phyloP scores from a whole-genome alignment of 2,797 vertebrate genomes.

The Cryptoblepharus egeriae region DNA sequence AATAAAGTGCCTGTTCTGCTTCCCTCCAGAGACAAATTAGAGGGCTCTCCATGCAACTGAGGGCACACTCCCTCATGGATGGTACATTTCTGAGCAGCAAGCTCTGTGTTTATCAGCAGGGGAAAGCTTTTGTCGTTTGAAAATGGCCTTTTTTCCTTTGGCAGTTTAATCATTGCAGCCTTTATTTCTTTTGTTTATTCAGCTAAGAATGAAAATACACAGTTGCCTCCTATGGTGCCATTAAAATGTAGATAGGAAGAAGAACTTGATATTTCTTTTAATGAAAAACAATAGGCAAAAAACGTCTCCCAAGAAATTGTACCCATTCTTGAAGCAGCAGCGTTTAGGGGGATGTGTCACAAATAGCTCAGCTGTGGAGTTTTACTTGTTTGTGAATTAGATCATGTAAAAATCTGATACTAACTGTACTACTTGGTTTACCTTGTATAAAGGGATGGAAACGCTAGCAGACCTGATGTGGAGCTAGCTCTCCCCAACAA shows the following conservation, averaged over 20 bases:
- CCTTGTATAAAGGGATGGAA: no score
- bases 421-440: not conserved
- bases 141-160: not conserved
- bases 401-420: not conserved
- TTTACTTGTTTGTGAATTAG: not conserved
- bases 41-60: not conserved
- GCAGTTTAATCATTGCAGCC: slow-evolving; percentile 14
- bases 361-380: slow-evolving; percentile 1
- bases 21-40: not conserved
- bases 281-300: slow-evolving; percentile 11
- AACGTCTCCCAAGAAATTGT: not conserved
- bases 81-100: not conserved
- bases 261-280: slow-evolving; percentile 28
- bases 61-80: not conserved
- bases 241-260: slow-evolving; percentile 18
- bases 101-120: not conserved
- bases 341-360: not conserved
- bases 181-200: slow-evolving; percentile 29
- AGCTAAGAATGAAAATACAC: slow-evolving; percentile 17
- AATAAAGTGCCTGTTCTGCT: not conserved
- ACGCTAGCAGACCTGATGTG: not conserved
- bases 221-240: slow-evolving; percentile 12
- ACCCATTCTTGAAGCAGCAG: not conserved
- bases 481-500: no score
- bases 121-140: not conserved